Percentiles rank a stretch among this genome's conserved stretches.
Evolutionary conservation across 1,140 invertebrate genomes (phyloP).

Genomic region (Matsumurasca onukii): DNA sequence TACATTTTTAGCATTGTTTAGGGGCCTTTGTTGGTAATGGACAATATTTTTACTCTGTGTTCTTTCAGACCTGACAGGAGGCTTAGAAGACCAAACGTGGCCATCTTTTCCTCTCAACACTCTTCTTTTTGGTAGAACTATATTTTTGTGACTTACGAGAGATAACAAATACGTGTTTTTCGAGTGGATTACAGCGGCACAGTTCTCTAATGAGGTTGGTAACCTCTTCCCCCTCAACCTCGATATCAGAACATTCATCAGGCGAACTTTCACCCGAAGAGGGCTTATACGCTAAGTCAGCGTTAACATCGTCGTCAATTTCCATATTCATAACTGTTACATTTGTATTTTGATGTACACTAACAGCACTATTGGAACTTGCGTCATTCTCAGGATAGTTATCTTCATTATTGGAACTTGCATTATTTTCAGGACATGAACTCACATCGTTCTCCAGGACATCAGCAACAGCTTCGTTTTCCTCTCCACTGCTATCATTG

Average conservation of each 20-base stretch:
- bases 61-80: not conserved
- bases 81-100: constrained; percentile 11
- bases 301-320: not conserved
- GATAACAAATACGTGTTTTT: not conserved
- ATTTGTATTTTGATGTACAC: too few species aligned
- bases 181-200: not conserved
- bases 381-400: not conserved
- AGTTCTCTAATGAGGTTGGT: not conserved
- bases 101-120: constrained; percentile 27
- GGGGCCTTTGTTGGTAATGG: constrained; percentile 19
- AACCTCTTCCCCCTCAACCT: not conserved
- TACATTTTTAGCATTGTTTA: constrained; percentile 28
- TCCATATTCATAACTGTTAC: not conserved
- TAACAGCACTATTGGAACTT: too few species aligned
- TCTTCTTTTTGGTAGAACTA: not conserved
- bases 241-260: not conserved
- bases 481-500: not conserved
- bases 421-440: not conserved
- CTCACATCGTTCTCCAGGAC: not conserved
- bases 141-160: not conserved
- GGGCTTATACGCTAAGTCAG: not conserved
- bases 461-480: not conserved
- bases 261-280: not conserved
- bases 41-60: constrained; percentile 24
- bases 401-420: not conserved